Evolutionary conservation across 2,797 vertebrate genomes (phyloP).

Genomic region (Danio aesculapii): DNA sequence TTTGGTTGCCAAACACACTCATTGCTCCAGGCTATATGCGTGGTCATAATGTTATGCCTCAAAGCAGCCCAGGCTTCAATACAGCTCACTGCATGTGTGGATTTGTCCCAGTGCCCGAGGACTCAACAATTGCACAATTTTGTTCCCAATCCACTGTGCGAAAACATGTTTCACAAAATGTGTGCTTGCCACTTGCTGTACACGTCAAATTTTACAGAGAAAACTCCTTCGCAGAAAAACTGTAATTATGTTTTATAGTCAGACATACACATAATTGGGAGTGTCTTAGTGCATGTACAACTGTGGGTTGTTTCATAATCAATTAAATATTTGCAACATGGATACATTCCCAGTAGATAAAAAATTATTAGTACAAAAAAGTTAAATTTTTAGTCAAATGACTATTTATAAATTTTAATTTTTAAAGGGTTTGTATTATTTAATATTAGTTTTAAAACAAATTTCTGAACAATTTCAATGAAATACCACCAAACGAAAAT

Average conservation of each 20-base stretch:
- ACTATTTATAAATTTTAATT: no score
- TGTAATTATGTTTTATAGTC: background rate
- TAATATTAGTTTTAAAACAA: no score
- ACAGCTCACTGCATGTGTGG: constrained; percentile 55
- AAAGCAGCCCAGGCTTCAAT: constrained; percentile 14
- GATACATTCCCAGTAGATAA: no score
- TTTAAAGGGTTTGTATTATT: no score
- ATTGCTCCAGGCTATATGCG: background rate
- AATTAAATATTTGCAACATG: background rate
- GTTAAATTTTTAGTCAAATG: no score
- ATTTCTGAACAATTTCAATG: no score
- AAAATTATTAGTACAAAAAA: no score
- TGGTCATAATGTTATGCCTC: constrained; percentile 8
- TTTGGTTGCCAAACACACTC: no score
- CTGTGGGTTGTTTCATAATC: background rate
- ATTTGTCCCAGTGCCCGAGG: constrained; percentile 55
- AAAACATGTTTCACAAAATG: constrained; percentile 44
- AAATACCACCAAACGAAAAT: no score
- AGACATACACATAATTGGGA: background rate
- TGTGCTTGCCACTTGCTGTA: background rate
- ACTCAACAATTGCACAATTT: constrained; percentile 52
- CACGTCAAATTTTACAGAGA: constrained; percentile 3
- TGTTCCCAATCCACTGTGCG: constrained; percentile 28
- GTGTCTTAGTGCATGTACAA: background rate
- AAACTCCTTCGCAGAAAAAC: background rate